These are phyloP conservation scores for Drosophila paracracens DNA, from an alignment of 2,888 invertebrate species.

Conservation along the genomic window DNA sequence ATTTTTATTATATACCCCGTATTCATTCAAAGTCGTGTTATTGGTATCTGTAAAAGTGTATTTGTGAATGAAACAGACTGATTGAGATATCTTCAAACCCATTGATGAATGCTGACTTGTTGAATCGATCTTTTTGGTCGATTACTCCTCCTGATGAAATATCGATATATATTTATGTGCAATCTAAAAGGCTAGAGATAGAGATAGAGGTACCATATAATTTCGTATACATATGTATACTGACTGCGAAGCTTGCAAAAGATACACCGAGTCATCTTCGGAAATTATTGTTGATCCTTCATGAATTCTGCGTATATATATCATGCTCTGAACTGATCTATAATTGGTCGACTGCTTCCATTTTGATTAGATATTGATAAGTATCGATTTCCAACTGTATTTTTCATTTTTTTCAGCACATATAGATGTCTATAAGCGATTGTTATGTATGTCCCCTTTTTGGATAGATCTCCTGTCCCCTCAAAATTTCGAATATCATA, in stretches of 20 bases:
- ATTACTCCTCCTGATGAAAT: not conserved
- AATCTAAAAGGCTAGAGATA: not conserved
- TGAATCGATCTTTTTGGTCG: not conserved
- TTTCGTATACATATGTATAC: not conserved
- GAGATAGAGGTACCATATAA: rapidly evolving
- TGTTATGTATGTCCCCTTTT: not conserved
- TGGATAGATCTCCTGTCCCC: not conserved
- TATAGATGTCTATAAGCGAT: not conserved
- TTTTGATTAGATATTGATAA: not conserved
- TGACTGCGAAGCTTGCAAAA: not conserved
- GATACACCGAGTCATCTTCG: not conserved
- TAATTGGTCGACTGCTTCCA: not conserved
- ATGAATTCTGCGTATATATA: too few species aligned
- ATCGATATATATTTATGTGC: not conserved
- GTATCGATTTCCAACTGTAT: too few species aligned
- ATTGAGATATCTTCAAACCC: not conserved
- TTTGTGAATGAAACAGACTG: not conserved
- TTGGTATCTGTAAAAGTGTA: not conserved
- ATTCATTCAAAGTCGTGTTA: not conserved
- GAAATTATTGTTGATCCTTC: not conserved
- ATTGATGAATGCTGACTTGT: rapidly evolving
- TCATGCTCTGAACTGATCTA: not conserved
- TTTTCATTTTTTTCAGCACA: too few species aligned
- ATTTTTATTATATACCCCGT: not conserved
- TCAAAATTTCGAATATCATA: not conserved